Conservation (phyloP, 2,113 vertebrate genomes). For the Symphodus melops region DNA sequence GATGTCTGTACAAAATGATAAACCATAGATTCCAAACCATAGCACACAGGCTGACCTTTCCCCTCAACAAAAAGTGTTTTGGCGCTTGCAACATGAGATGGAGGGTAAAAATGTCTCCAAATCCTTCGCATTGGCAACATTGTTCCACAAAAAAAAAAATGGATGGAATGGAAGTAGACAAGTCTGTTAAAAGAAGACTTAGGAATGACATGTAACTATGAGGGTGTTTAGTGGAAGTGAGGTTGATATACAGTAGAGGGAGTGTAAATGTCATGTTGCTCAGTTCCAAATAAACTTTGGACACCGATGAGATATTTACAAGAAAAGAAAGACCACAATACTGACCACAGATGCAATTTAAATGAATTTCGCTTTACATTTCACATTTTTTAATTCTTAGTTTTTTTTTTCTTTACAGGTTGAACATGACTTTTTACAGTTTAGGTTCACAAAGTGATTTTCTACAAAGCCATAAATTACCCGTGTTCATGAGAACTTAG, state of each 20-base stretch:
- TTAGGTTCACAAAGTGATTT: not conserved
- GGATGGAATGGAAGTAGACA: too few relatives aligned
- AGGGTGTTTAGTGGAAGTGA: not conserved
- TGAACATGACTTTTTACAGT: not conserved
- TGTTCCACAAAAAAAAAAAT: not conserved
- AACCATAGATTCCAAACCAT: not conserved
- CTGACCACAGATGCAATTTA: not conserved
- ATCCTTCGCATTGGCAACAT: not conserved
- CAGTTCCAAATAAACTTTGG: not conserved
- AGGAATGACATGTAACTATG: not conserved
- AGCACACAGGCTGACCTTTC: conserved; percentile 17
- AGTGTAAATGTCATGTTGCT: too few relatives aligned
- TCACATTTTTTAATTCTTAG: not conserved
- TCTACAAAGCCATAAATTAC: not conserved
- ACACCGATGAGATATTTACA: not conserved
- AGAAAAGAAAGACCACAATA: too few relatives aligned
- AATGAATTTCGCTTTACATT: not conserved
- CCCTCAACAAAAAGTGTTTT: conserved; percentile 5
- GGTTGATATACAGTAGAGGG: not conserved
- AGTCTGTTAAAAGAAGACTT: not conserved
- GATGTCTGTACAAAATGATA: not conserved
- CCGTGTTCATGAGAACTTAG: conserved; percentile 19
- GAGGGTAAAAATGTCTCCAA: not conserved
- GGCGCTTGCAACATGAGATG: conserved; percentile 16
- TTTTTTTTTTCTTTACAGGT: conserved; percentile 1